phyloP scores from a whole-genome alignment of 1,140 invertebrate genomes.

The Piezodorus guildinii region DNA sequence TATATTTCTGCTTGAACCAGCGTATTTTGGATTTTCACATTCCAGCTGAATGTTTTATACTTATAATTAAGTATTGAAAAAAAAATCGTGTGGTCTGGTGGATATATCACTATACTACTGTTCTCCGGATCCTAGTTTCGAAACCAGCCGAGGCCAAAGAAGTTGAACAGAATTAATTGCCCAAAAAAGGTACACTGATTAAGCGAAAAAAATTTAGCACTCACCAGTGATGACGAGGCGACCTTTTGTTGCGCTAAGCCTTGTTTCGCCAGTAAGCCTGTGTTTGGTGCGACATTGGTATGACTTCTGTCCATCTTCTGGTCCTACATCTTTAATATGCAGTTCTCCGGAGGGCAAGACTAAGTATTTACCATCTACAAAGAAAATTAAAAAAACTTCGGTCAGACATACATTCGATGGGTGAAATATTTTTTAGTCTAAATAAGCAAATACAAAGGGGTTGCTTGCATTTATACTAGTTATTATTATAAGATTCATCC shows the following conservation, averaged over 20 bases:
- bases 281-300: slow-evolving; percentile 91
- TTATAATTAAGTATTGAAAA: no score
- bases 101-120: no score
- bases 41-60: no score
- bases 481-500: no score
- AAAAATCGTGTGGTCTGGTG: no score
- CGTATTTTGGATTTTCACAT: no score
- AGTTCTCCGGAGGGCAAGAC: slow-evolving; percentile 85
- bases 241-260: slow-evolving; percentile 85
- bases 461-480: neutral
- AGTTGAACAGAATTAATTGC: neutral
- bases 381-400: neutral
- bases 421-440: neutral
- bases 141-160: no score
- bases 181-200: neutral
- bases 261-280: slow-evolving; percentile 82
- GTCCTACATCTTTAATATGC: slow-evolving; percentile 84
- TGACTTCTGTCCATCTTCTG: slow-evolving; percentile 85
- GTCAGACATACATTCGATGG: neutral
- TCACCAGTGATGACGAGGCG: slow-evolving; percentile 90
- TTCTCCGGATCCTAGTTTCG: no score
- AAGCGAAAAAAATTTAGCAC: slow-evolving; percentile 33
- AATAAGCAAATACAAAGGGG: no score
- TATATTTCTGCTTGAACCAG: no score
- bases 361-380: slow-evolving; percentile 81